Conservation (phyloP, 2,888 invertebrate species). For the Drosophila subsilvestris region DNA sequence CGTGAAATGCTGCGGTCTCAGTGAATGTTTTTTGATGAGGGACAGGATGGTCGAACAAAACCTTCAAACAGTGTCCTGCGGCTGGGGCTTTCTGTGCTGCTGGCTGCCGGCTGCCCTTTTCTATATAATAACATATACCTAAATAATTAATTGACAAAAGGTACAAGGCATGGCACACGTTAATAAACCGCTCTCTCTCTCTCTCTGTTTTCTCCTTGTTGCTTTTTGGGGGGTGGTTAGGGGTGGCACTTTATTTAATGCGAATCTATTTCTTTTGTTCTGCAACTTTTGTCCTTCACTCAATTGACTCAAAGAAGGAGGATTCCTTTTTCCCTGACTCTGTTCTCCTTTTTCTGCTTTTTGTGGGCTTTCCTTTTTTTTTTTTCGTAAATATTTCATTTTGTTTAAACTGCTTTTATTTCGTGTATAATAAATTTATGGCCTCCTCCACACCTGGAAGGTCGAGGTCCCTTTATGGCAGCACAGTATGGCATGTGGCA, state of each 20-base stretch:
- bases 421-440: constrained; percentile 74
- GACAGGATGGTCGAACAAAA: constrained; percentile 59
- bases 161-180: constrained; percentile 6
- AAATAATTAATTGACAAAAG: constrained; percentile 63
- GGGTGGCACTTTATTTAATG: constrained; percentile 42
- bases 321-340: constrained; percentile 13
- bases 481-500: neutral
- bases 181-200: constrained; percentile 17
- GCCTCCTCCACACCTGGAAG: constrained; percentile 60
- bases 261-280: constrained; percentile 45
- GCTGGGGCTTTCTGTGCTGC: constrained; percentile 28
- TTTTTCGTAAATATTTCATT: constrained; percentile 53
- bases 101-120: constrained; percentile 12
- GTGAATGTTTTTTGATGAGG: constrained; percentile 62
- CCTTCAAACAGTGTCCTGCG: constrained; percentile 51
- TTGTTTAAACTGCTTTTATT: constrained; percentile 68
- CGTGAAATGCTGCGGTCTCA: constrained; percentile 70
- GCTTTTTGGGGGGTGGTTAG: neutral
- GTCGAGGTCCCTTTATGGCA: constrained; percentile 16
- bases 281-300: constrained; percentile 33
- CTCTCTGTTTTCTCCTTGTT: neutral
- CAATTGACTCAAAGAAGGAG: constrained; percentile 37
- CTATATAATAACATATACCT: constrained; percentile 31
- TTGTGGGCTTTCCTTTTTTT: constrained; percentile 17
- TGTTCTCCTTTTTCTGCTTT: constrained; percentile 33